Evolutionary conservation across 1,140 invertebrate genomes (phyloP).

Genomic region (Reticulitermes speratus): DNA sequence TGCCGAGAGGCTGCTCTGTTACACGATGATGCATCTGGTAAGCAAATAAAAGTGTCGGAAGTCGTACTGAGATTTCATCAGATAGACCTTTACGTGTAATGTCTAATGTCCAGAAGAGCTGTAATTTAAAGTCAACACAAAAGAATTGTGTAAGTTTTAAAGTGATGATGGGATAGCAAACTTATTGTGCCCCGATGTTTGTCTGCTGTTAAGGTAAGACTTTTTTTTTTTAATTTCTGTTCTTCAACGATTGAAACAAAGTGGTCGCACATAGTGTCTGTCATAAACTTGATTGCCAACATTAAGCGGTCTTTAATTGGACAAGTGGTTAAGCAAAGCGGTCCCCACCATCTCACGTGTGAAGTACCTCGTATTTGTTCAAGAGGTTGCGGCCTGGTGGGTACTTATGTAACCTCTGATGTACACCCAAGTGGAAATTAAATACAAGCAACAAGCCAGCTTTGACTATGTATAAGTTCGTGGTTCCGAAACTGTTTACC

Average conservation of each 20-base stretch:
- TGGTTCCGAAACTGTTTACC: too few species aligned
- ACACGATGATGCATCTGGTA: too few species aligned
- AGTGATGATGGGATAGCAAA: too few species aligned
- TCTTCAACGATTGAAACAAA: neutral
- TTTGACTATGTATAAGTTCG: neutral
- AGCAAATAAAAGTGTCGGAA: too few species aligned
- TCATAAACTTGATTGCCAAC: neutral
- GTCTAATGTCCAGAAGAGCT: too few species aligned
- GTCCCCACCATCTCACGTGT: neutral
- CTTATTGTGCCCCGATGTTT: too few species aligned
- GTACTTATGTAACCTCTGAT: neutral
- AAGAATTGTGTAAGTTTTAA: too few species aligned
- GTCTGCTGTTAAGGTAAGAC: too few species aligned
- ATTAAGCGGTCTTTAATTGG: constrained; percentile 7
- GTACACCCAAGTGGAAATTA: neutral
- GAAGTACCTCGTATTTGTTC: neutral
- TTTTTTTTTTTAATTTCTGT: neutral
- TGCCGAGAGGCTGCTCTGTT: too few species aligned
- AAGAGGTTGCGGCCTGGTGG: neutral
- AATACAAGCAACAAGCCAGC: neutral
- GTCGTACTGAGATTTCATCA: too few species aligned
- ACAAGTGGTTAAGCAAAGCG: neutral
- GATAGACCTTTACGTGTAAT: too few species aligned
- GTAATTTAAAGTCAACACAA: too few species aligned
- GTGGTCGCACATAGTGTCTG: neutral